These are phyloP conservation scores for Sus cebifrons DNA, from an alignment of 2,797 vertebrate species.

Conservation along the genomic window DNA sequence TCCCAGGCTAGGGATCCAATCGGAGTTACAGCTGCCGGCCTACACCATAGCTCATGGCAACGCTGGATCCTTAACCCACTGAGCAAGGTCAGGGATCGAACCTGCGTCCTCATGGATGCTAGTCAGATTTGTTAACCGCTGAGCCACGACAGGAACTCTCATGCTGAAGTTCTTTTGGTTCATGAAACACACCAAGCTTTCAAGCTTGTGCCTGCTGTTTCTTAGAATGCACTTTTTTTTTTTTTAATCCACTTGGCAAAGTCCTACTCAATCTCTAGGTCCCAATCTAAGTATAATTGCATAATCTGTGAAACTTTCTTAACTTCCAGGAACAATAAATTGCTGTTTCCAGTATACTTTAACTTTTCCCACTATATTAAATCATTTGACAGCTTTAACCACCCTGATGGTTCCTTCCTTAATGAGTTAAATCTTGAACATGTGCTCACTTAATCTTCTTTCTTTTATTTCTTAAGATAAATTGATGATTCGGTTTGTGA, in stretches of 20 bases:
- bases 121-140: too few relatives aligned
- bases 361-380: conserved; percentile 71
- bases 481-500: conserved; percentile 8
- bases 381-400: conserved; percentile 63
- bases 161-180: not conserved
- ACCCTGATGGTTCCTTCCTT: conserved; percentile 63
- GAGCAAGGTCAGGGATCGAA: too few relatives aligned
- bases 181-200: not conserved
- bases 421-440: conserved; percentile 73
- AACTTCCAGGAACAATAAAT: conserved; percentile 63
- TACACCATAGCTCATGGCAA: too few relatives aligned
- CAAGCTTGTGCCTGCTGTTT: not conserved
- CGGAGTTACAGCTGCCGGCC: too few relatives aligned
- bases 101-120: too few relatives aligned
- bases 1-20: too few relatives aligned
- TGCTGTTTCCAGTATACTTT: conserved; percentile 68
- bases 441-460: conserved; percentile 9
- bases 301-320: conserved; percentile 4
- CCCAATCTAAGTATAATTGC: not conserved
- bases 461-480: conserved; percentile 23
- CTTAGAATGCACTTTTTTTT: not conserved
- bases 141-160: too few relatives aligned
- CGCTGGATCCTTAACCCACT: too few relatives aligned
- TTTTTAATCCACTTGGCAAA: not conserved
- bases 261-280: not conserved